Base-by-base conservation (phyloP, 64 coral and sea anemone species). In the Montipora foliosa region DNA sequence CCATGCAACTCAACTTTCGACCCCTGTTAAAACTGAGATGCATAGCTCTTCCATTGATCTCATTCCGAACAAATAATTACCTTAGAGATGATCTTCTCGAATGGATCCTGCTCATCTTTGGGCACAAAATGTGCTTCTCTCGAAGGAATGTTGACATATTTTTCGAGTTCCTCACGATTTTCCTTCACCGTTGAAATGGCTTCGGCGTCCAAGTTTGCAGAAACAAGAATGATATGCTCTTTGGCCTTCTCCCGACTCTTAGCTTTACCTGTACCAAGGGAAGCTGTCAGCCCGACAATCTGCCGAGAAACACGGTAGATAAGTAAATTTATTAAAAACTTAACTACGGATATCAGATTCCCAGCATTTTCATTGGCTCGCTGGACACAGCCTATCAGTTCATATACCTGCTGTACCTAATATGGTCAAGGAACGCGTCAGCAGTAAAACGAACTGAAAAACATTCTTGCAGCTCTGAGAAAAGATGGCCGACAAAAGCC, bases 231-330 rank as follows among this genome's bases (percentile, higher is more conserved):
- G 20, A 97, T 94, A 44, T 97, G 95, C 9, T 94, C 20, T 10
- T 91, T 20, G 0, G 95, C 95, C 57, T 94, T 89, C 4, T 59
- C 53, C 3, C 51, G 52, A 8, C 93, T 91, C 47, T 79, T 48
- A 16, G 95, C 95, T 59, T 94, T 94, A 4, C 95, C 95, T 14
- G 90, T 89, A 75, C 95, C 95, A 11, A 97, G 77, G 29, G 95
- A 97, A 7, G 95, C 95, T 0, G 95, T 97, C 14, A 97, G 55
- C 2, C 95, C 95, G 49, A 97, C 77, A 78, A 97, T 81, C 95
- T 97, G 22, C 48, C 68, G 16, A 84, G 17, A 37, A 37, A 37
- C 37, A 37, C 37, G 37, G 37, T 37, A 37, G 37, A 37, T 37
- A 37, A 37, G 37, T 37, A 37, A 37, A 37, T 2, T 37, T 37